Evolutionary conservation across 2,113 vertebrate species (phyloP).

Genomic region (Peromyscus leucopus): DNA sequence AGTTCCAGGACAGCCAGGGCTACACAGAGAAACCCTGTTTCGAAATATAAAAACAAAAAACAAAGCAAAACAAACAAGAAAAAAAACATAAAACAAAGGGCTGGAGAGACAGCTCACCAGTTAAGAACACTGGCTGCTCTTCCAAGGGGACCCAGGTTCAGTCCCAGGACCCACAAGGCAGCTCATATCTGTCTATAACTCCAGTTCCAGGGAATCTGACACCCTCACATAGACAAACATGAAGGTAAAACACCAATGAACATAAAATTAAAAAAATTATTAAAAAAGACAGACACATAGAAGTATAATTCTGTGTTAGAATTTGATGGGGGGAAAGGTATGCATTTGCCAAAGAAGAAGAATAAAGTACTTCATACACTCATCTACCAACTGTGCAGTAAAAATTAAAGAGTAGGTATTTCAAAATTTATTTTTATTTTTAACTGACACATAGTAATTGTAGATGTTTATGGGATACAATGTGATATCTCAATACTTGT

Average conservation of each 20-base stretch:
- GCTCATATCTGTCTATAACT: background rate
- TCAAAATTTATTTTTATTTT: constrained; percentile 1
- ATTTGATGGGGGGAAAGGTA: constrained; percentile 23
- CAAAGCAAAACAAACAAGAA: background rate
- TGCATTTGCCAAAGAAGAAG: constrained; percentile 33
- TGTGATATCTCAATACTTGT: background rate
- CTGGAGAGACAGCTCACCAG: background rate
- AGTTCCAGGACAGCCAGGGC: background rate
- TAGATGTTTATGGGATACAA: background rate
- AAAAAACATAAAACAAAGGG: background rate
- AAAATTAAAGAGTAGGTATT: constrained; percentile 26
- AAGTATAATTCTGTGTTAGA: background rate
- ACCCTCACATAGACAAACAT: background rate
- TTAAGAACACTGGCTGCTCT: background rate
- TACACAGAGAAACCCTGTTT: background rate
- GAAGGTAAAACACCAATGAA: background rate
- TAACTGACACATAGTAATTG: background rate
- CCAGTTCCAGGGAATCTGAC: background rate
- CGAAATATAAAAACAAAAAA: background rate
- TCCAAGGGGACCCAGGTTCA: background rate
- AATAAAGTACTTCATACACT: constrained; percentile 4
- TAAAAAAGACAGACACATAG: background rate
- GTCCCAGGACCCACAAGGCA: background rate
- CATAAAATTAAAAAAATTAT: background rate
- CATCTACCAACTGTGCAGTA: constrained; percentile 21